Conservation (phyloP, 2,113 vertebrate genomes). For the Leuciscus idus region DNA sequence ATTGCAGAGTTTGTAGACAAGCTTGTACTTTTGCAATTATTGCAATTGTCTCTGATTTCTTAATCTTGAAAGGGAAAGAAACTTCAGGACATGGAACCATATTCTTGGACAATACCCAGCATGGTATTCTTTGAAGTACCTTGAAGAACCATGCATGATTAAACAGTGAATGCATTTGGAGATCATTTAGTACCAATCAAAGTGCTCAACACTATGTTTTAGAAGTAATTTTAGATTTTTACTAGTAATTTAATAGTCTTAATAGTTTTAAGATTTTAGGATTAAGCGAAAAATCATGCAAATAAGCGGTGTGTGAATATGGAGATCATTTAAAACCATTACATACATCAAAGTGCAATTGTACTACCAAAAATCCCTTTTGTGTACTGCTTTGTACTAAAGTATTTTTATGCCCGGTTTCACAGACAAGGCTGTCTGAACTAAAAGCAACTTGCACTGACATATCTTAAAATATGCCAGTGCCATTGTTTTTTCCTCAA, state of each 20-base stretch:
- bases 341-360: neutral
- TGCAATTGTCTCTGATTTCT: neutral
- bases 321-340: neutral
- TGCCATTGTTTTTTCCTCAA: too few relatives aligned
- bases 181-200: neutral
- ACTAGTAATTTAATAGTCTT: neutral
- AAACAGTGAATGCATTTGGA: neutral
- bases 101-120: neutral
- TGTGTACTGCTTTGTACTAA: neutral
- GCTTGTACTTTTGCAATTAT: slow-evolving; percentile 9
- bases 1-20: slow-evolving; percentile 10
- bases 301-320: neutral
- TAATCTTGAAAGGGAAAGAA: neutral
- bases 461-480: too few relatives aligned
- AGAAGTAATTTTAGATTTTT: neutral
- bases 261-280: neutral
- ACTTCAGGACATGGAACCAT: neutral
- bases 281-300: neutral
- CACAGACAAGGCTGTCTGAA: too few relatives aligned
- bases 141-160: neutral
- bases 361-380: neutral
- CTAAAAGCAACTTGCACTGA: too few relatives aligned
- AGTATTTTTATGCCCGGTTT: too few relatives aligned
- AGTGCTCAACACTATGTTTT: neutral
- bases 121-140: neutral